A percentile compares a stretch with the other conserved stretches of the same genome.
These are phyloP conservation scores for Leptothorax acervorum DNA, from an alignment of 2,888 invertebrate species.

Conservation along the genomic window DNA sequence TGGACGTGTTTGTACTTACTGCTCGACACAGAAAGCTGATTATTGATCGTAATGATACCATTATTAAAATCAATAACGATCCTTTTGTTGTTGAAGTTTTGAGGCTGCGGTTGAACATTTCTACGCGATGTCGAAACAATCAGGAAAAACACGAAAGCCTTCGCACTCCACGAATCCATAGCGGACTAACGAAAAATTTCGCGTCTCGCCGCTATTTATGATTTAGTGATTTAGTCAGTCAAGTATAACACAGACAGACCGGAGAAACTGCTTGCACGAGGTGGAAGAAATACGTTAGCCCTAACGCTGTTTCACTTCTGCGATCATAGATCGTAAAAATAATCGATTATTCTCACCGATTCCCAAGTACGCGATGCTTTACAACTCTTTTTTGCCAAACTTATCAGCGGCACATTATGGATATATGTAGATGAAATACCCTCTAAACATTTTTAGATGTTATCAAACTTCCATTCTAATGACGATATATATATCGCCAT, in stretches of 20 bases:
- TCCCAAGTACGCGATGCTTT: background rate
- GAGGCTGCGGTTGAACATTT: conserved; percentile 20
- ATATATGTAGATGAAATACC: background rate
- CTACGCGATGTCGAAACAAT: background rate
- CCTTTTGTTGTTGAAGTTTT: background rate
- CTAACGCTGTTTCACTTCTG: conserved; percentile 1
- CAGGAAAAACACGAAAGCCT: conserved; percentile 11
- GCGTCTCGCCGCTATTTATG: conserved; percentile 48
- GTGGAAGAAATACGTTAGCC: background rate
- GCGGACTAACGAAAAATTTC: conserved; percentile 39
- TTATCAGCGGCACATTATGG: background rate
- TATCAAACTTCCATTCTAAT: background rate
- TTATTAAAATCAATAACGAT: conserved; percentile 28
- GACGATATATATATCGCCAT: no score
- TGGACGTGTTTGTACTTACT: conserved; percentile 19
- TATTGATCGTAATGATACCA: background rate
- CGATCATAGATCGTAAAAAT: background rate
- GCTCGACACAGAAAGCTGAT: background rate
- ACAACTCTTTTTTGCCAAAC: background rate
- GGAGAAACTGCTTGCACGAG: conserved; percentile 22
- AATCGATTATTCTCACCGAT: background rate
- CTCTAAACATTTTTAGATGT: background rate
- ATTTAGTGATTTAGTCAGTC: conserved; percentile 10
- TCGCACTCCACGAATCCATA: conserved; percentile 46
- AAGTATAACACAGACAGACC: background rate